These are phyloP conservation scores for Nephrotoma appendiculata DNA, from an alignment of 2,888 invertebrate genomes.

Conservation along the genomic window DNA sequence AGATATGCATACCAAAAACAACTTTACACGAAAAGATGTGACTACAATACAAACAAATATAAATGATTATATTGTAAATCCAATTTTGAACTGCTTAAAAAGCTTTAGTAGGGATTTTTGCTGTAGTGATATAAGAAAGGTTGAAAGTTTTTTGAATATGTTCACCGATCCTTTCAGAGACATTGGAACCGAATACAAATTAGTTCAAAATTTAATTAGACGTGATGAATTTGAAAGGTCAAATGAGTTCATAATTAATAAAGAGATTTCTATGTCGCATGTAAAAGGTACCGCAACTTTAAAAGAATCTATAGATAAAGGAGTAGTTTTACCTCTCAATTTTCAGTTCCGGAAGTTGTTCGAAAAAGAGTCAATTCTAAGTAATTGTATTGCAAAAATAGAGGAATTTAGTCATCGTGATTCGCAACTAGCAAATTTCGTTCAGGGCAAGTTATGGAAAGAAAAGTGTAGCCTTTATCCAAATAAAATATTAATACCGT, in stretches of 20 bases:
- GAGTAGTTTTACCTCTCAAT: background rate
- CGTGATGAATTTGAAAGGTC: background rate
- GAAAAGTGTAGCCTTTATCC: slow-evolving; percentile 1
- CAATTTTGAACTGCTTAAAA: background rate
- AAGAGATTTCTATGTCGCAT: background rate
- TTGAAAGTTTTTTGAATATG: too few relatives aligned
- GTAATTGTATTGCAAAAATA: background rate
- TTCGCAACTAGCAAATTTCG: slow-evolving; percentile 2
- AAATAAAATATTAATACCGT: background rate
- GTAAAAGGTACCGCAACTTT: background rate
- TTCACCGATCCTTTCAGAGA: too few relatives aligned
- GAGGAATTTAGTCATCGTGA: background rate
- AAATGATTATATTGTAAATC: background rate
- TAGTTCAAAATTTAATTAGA: background rate
- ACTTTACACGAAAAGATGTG: slow-evolving; percentile 5
- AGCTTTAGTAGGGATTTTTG: background rate
- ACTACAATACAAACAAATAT: background rate
- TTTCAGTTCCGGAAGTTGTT: background rate
- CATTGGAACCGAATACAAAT: background rate
- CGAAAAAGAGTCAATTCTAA: background rate
- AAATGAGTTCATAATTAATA: slow-evolving; percentile 1
- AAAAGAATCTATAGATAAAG: background rate
- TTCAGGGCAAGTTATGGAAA: slow-evolving; percentile 6
- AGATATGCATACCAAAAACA: background rate
- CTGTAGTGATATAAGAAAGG: too few relatives aligned